These are phyloP conservation scores for Linnaemya tessellans DNA, from an alignment of 2,888 invertebrate genomes.

Conservation along the genomic window DNA sequence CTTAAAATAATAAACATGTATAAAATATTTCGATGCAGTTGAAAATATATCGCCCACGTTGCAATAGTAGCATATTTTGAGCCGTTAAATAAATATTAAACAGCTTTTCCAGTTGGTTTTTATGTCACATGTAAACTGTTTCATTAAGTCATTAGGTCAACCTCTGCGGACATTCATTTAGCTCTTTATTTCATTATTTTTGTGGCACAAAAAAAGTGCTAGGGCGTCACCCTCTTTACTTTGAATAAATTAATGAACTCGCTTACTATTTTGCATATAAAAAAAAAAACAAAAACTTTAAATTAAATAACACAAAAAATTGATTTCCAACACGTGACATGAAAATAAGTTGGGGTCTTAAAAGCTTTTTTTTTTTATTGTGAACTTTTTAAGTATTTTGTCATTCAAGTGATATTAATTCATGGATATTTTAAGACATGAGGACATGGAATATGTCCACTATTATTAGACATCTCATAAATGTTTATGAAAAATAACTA, in stretches of 20 bases:
- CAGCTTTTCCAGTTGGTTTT: neutral
- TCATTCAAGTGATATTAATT: slow-evolving; percentile 4
- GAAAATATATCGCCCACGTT: neutral
- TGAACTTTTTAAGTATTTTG: too few relatives aligned
- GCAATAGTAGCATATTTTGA: neutral
- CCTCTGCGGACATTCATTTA: slow-evolving; percentile 25
- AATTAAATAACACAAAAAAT: neutral
- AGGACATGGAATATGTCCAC: slow-evolving; percentile 41
- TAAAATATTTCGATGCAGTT: neutral
- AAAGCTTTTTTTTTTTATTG: neutral
- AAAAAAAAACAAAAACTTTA: neutral
- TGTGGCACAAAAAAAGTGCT: neutral
- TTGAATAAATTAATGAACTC: slow-evolving; percentile 16
- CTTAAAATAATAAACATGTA: neutral
- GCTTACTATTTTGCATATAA: slow-evolving; percentile 17
- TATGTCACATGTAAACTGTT: slow-evolving; percentile 2
- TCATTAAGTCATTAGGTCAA: slow-evolving; percentile 58
- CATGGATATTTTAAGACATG: slow-evolving; percentile 6
- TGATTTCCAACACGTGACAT: neutral
- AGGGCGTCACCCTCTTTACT: slow-evolving; percentile 55
- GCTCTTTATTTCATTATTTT: neutral
- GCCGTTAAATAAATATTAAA: neutral
- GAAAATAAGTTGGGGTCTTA: neutral
- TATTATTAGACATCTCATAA: slow-evolving; percentile 39
- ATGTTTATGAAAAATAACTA: neutral